Percentiles rank a stretch among this genome's conserved stretches.
phyloP scores from a whole-genome alignment of 1,140 invertebrate genomes.

The Thereuonema tuberculata region DNA sequence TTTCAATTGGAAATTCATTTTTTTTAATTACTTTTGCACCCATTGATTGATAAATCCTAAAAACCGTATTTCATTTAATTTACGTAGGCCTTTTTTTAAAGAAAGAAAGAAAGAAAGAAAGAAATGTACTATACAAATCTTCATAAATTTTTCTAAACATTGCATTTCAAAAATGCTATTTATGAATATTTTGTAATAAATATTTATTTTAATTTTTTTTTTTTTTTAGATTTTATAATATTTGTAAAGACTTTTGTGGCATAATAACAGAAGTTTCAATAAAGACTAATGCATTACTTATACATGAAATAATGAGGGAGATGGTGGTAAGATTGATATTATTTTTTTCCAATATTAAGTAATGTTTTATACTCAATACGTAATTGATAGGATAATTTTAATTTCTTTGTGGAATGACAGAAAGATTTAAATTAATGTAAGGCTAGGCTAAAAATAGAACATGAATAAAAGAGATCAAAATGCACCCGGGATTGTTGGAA shows the following conservation, averaged over 20 bases:
- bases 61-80: too few relatives aligned
- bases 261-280: not conserved
- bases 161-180: not conserved
- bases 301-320: not conserved
- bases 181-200: not conserved
- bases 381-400: not conserved
- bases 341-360: not conserved
- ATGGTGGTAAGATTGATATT: not conserved
- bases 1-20: too few relatives aligned
- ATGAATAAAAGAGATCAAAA: too few relatives aligned
- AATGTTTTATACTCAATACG: not conserved
- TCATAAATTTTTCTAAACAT: not conserved
- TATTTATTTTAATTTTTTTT: not conserved
- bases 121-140: not conserved
- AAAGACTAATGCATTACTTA: not conserved
- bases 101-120: not conserved
- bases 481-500: not conserved
- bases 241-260: conserved; percentile 1
- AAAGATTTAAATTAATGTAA: too few relatives aligned
- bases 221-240: not conserved
- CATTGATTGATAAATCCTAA: too few relatives aligned
- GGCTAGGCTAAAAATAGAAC: too few relatives aligned
- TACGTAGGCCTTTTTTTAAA: not conserved
- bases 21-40: too few relatives aligned
- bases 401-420: not conserved